Percentiles rank a stretch among this genome's conserved stretches.
Conservation (phyloP, 2,888 invertebrate species). For the Tinea pellionella region DNA sequence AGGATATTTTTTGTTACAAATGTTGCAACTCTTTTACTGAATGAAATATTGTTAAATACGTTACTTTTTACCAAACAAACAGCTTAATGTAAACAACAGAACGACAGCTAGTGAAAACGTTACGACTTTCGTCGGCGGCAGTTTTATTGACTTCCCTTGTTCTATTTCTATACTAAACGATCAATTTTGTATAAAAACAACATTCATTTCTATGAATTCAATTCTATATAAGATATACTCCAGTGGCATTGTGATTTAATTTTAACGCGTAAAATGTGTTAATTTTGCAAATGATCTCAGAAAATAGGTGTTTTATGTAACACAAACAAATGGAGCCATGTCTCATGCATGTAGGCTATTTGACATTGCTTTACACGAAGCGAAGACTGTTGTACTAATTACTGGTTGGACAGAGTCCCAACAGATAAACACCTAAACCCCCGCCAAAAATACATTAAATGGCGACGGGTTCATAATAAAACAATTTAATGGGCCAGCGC, state of each 20-base stretch:
- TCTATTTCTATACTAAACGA: not conserved
- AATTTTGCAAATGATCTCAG: not conserved
- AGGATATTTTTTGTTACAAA: not conserved
- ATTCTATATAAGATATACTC: not conserved
- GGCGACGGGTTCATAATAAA: slow-evolving; percentile 69
- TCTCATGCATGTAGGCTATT: slow-evolving; percentile 1
- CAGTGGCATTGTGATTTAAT: too few relatives aligned
- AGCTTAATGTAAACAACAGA: slow-evolving; percentile 9
- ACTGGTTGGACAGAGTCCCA: slow-evolving; percentile 65
- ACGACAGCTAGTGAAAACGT: slow-evolving; percentile 13
- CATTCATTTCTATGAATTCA: not conserved
- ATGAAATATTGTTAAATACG: slow-evolving; percentile 7
- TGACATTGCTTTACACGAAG: not conserved
- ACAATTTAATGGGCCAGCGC: slow-evolving; percentile 70
- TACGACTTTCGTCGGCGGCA: slow-evolving; percentile 11
- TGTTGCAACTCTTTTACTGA: slow-evolving; percentile 3
- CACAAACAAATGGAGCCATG: not conserved
- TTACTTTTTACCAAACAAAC: slow-evolving; percentile 12
- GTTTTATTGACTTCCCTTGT: slow-evolving; percentile 13
- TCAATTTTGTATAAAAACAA: not conserved
- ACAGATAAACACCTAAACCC: slow-evolving; percentile 67
- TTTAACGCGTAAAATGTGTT: not conserved
- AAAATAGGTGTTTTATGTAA: not conserved
- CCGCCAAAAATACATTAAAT: slow-evolving; percentile 68
- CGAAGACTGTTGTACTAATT: slow-evolving; percentile 40